Percentiles rank a stretch among this genome's conserved stretches.
These are phyloP conservation scores for Poeciliopsis paucimaculata DNA, from an alignment of 2,797 vertebrate genomes.

Conservation along the genomic window DNA sequence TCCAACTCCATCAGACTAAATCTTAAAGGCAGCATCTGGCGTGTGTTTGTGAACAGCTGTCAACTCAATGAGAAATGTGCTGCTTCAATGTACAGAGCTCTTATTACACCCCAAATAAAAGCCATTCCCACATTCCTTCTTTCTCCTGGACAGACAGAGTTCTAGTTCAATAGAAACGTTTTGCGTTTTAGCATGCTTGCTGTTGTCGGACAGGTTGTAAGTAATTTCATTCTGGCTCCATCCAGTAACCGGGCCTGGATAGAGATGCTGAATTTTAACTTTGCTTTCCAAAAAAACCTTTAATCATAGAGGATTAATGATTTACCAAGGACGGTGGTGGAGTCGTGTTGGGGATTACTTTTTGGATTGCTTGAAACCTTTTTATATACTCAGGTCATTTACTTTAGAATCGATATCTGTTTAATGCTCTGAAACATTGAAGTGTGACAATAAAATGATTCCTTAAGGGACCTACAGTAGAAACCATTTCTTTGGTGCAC, in stretches of 20 bases:
- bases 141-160: not conserved
- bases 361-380: not conserved
- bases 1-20: no score
- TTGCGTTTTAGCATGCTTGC: not conserved
- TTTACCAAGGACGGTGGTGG: not conserved
- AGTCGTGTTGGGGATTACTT: not conserved
- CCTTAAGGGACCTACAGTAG: no score
- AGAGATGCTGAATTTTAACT: not conserved
- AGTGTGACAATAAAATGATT: not conserved
- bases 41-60: no score
- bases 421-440: not conserved
- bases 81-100: no score
- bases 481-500: no score
- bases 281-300: not conserved
- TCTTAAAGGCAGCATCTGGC: no score
- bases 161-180: not conserved
- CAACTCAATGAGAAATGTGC: no score
- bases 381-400: not conserved
- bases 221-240: not conserved
- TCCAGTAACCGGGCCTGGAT: not conserved
- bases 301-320: not conserved
- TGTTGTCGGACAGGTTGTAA: not conserved
- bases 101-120: not conserved
- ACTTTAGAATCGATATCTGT: not conserved
- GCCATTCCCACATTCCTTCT: not conserved